Percentiles rank a stretch among this genome's conserved stretches.
phyloP scores from a whole-genome alignment of 2,113 vertebrate genomes.

The Corythornis vintsioides region DNA sequence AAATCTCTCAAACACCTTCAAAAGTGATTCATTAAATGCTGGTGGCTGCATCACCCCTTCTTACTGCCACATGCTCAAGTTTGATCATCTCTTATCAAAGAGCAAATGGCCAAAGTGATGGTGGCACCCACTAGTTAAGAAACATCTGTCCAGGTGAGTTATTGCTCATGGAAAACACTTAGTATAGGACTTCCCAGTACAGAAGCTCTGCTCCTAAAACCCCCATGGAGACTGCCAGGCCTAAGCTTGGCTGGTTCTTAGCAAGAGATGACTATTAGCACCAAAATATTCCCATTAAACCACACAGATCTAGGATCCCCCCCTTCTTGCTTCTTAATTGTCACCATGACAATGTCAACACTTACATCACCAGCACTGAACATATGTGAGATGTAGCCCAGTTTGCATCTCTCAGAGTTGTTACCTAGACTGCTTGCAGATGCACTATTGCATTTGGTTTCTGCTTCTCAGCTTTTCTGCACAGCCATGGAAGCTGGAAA shows the following conservation, averaged over 20 bases:
- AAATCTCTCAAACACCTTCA: neutral
- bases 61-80: neutral
- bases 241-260: neutral
- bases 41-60: neutral
- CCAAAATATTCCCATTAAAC: conserved; percentile 25
- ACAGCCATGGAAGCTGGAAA: neutral
- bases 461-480: conserved; percentile 1
- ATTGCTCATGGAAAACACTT: neutral
- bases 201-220: neutral
- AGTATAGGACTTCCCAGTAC: neutral
- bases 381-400: neutral
- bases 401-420: neutral
- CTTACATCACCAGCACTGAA: conserved; percentile 36
- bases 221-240: neutral
- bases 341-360: conserved; percentile 64
- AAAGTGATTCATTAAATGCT: neutral
- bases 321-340: conserved; percentile 44
- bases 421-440: conserved; percentile 32
- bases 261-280: neutral
- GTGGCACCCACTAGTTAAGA: neutral
- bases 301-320: neutral
- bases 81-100: neutral
- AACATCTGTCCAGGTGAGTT: neutral
- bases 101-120: neutral
- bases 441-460: neutral